These are phyloP conservation scores for Rachycentron canadum DNA, from an alignment of 2,797 vertebrate species.

Conservation along the genomic window DNA sequence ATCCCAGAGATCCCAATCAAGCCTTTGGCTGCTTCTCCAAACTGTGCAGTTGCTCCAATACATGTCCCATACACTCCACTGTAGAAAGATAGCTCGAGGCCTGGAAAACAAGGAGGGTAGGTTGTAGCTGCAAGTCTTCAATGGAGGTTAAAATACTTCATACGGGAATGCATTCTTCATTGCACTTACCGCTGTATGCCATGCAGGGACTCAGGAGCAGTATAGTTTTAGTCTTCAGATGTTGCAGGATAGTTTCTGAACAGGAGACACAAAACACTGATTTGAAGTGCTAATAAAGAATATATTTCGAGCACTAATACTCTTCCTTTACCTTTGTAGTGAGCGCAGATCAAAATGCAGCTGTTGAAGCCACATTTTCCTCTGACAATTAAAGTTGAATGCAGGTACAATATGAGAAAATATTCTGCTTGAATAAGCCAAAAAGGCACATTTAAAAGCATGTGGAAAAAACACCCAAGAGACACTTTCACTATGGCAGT, in stretches of 20 bases:
- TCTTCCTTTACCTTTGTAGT: conserved; percentile 12
- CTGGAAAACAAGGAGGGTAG: conserved; percentile 59
- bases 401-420: conserved; percentile 23
- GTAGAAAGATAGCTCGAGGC: conserved; percentile 88
- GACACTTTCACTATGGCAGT: conserved; percentile 21
- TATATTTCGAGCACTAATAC: neutral
- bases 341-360: conserved; percentile 28
- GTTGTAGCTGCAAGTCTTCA: conserved; percentile 36
- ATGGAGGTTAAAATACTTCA: conserved; percentile 22
- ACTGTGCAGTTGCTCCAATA: conserved; percentile 85
- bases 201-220: conserved; percentile 87
- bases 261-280: conserved; percentile 25
- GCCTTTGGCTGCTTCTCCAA: conserved; percentile 82
- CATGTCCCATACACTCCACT: conserved; percentile 89
- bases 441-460: conserved; percentile 49
- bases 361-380: conserved; percentile 25
- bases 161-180: conserved; percentile 7
- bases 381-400: conserved; percentile 31
- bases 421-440: conserved; percentile 11
- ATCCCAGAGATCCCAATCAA: conserved; percentile 89
- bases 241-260: conserved; percentile 82
- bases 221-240: conserved; percentile 82
- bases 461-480: conserved; percentile 26
- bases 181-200: conserved; percentile 86
- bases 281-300: conserved; percentile 54